Base-by-base conservation (phyloP, 1,140 invertebrate species). In the Idris sp. region DNA sequence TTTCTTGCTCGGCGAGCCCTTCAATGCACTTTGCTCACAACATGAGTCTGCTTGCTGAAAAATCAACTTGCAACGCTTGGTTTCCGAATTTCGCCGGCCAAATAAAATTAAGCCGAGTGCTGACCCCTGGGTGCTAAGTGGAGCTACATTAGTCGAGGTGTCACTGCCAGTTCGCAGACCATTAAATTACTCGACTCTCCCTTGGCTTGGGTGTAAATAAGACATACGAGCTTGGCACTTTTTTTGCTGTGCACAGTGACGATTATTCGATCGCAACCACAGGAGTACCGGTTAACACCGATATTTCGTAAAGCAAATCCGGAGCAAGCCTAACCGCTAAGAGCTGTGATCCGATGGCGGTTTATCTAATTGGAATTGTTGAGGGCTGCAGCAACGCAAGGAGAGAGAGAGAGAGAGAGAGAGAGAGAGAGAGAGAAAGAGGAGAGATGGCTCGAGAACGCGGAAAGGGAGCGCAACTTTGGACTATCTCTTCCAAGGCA, bases 341-440 rank as follows among this genome's bases (percentile, higher is more conserved):
- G 83, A 85, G 77, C 79, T 78, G 76, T 83, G 81, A 86, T 85
- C 83, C 78, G 71, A 35, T 76, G 77, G 85, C 64, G 83, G 83
- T 87, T 86, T 86, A 84, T 86, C 79, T 87, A 87, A 86, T 87
- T 86, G 84, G 81, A 85, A 84, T 86, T 85, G 81, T 86, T 83
- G 82, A 81, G 78, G 61, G 78, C 68, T 78, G 28, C 1, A 65
- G 72, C 64, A 59, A 74, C 71, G 30, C 61, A 35, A 51, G 25
- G 61, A 8, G 64, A 48, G 62, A 69, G 28, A 54, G 54, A 64
- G 40, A 25, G 58, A 40, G 30, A 18, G 40, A 36, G 58, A 44
- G 49, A 61, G 71, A 62, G 62, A 54, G 44, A 36, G 48, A 73
- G 79, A 81, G 80, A n/a, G n/a, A n/a, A n/a, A n/a, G 51, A 67